Base-by-base conservation (phyloP, 2,113 vertebrate species). In the Perognathus longimembris region DNA sequence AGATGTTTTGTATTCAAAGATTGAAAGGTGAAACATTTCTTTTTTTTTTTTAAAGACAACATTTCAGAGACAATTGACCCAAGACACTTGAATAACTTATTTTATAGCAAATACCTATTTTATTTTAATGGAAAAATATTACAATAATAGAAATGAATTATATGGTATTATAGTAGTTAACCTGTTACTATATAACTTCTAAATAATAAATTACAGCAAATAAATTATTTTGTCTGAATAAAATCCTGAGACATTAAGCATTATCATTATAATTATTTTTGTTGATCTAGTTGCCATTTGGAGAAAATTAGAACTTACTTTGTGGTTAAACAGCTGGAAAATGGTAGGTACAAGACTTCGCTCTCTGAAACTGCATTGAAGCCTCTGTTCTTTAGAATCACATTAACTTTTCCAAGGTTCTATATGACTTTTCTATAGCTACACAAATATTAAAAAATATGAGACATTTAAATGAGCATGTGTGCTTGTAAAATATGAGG, bases 1-100 rank as follows among this genome's bases (percentile, higher is more conserved):
- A 79, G 89, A 75, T 82, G 6, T 75, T 92, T 94, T 87, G 67
- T 61, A 84, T 77, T 94, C 79, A 70, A 91, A 93, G 17, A 2
- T 12, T 89, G 21, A 84, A 89, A 93, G 26, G 15, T 5, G 73
- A 85, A 89, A 64, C 21, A 4, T 67, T 84, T 81, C n/a, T 10
- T 91, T 80, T 10, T 10, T 91, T 80, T 10, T 67, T 89, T 85
- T 80, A 69, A 71, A 87, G 50, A 10, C 80, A 83, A 95, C 81
- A 40, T 59, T 82, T 21, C 67, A 79, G n/a, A 79, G 32, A 2
- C 24, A 85, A 15, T 61, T 78, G 34, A 75, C 5, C 40, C 5
- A 79, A 75, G 12, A 22, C 5, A 54, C 77, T 64, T 77, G 30
- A 85, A 34, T 67, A 81, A 85, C 24, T 80, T 63, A 84, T 42